phyloP scores from a whole-genome alignment of 1,140 invertebrate species.

The Rhizoglyphus robini region DNA sequence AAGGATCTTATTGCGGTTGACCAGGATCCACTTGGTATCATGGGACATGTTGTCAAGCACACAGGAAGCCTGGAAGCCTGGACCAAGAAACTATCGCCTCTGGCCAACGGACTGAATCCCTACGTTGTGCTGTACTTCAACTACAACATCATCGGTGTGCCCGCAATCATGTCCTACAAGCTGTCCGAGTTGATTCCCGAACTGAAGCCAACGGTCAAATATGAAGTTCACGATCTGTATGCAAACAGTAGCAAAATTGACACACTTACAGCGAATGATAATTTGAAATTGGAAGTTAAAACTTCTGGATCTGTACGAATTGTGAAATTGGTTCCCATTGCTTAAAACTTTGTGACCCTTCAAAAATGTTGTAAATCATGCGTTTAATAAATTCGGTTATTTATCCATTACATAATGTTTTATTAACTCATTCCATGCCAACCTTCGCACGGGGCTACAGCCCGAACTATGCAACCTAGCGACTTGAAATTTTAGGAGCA shows the following conservation, averaged over 20 bases:
- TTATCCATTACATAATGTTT: too few relatives aligned
- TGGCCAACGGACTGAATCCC: not conserved
- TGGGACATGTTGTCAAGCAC: too few relatives aligned
- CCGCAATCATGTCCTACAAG: conserved; percentile 8
- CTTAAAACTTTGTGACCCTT: too few relatives aligned
- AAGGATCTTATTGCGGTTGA: conserved; percentile 85
- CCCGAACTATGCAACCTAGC: too few relatives aligned
- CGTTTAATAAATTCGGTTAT: too few relatives aligned
- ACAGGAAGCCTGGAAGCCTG: too few relatives aligned
- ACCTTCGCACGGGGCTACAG: too few relatives aligned
- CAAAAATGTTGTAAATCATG: too few relatives aligned
- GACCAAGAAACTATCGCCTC: conserved; percentile 9
- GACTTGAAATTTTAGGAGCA: too few relatives aligned
- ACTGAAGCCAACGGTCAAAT: not conserved
- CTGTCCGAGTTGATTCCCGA: conserved; percentile 1
- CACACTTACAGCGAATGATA: not conserved
- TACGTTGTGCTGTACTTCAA: conserved; percentile 21
- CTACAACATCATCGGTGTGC: conserved; percentile 5
- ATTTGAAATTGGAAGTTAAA: not conserved
- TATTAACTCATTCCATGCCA: too few relatives aligned
- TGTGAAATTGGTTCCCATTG: conserved; percentile 18
- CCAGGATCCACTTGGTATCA: conserved; percentile 83
- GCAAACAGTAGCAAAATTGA: not conserved
- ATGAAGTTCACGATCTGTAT: conserved; percentile 15
- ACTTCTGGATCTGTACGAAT: conserved; percentile 1